Conservation (phyloP, 1,140 invertebrate species). For the Euglossa dilemma region DNA sequence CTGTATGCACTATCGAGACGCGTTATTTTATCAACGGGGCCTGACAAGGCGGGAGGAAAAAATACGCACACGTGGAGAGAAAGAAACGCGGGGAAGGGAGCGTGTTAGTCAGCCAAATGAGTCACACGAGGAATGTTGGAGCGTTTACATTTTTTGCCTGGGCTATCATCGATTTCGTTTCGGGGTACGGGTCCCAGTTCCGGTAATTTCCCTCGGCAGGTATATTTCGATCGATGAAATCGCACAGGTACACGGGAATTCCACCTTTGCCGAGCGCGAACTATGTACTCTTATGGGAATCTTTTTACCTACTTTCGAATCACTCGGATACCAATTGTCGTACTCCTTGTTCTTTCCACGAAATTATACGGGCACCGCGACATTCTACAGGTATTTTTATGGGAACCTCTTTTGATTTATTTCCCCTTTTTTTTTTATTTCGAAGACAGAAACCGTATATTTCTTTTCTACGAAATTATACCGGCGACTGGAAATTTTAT, state of each 20-base stretch:
- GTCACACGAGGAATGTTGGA: slow-evolving; percentile 11
- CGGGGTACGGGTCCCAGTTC: background rate
- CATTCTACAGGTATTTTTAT: background rate
- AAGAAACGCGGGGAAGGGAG: background rate
- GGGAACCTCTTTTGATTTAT: background rate
- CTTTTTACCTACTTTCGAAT: too few relatives aligned
- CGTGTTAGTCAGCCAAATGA: slow-evolving; percentile 13
- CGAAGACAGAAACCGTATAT: background rate
- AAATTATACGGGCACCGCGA: background rate
- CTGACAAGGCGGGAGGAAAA: background rate
- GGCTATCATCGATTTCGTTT: background rate
- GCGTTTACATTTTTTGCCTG: background rate
- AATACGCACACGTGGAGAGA: background rate
- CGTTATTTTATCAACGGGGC: slow-evolving; percentile 11
- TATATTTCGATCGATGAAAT: background rate
- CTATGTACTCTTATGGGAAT: too few relatives aligned
- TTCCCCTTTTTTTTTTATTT: background rate
- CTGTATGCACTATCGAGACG: background rate
- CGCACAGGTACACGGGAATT: too few relatives aligned
- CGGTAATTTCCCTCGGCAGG: background rate
- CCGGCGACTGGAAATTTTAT: background rate
- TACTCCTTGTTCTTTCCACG: too few relatives aligned
- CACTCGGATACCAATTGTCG: too few relatives aligned
- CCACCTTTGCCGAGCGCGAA: too few relatives aligned
- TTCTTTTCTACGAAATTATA: background rate